Conservation (phyloP, 2,888 invertebrate species). For the Asteroscopus sphinx region DNA sequence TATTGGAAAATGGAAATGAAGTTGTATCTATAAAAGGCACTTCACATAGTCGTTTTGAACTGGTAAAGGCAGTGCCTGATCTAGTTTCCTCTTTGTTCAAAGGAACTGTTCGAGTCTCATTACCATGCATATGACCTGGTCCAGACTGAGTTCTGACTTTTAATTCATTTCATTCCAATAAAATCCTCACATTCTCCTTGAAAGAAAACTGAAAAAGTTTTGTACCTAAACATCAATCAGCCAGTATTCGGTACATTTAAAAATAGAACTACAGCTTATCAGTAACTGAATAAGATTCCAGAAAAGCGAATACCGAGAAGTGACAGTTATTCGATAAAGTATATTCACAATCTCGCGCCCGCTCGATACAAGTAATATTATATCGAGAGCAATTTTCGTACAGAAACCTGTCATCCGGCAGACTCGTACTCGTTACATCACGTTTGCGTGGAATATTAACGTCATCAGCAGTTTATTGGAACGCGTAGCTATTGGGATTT, state of each 20-base stretch:
- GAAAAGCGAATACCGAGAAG: slow-evolving; percentile 48
- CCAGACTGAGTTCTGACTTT: slow-evolving; percentile 26
- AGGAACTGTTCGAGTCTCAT: slow-evolving; percentile 32
- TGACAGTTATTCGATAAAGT: slow-evolving; percentile 55
- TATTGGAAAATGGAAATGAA: background rate
- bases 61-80: slow-evolving; percentile 8
- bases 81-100: slow-evolving; percentile 28
- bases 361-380: slow-evolving; percentile 52
- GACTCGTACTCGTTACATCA: slow-evolving; percentile 39
- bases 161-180: slow-evolving; percentile 33
- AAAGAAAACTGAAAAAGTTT: too few species aligned
- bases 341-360: slow-evolving; percentile 48
- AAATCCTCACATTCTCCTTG: slow-evolving; percentile 14
- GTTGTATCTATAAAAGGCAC: slow-evolving; percentile 12
- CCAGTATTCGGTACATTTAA: slow-evolving; percentile 7
- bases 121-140: slow-evolving; percentile 43
- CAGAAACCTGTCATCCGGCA: slow-evolving; percentile 55
- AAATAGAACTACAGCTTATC: slow-evolving; percentile 19
- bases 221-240: slow-evolving; percentile 9
- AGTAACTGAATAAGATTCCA: slow-evolving; percentile 25
- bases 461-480: slow-evolving; percentile 40
- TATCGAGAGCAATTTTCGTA: slow-evolving; percentile 58
- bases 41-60: slow-evolving; percentile 20
- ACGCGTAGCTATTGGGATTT: slow-evolving; percentile 28
- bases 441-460: slow-evolving; percentile 48